Conservation (phyloP, 64 coral and sea anemone species). For the Anthopleura sola region DNA sequence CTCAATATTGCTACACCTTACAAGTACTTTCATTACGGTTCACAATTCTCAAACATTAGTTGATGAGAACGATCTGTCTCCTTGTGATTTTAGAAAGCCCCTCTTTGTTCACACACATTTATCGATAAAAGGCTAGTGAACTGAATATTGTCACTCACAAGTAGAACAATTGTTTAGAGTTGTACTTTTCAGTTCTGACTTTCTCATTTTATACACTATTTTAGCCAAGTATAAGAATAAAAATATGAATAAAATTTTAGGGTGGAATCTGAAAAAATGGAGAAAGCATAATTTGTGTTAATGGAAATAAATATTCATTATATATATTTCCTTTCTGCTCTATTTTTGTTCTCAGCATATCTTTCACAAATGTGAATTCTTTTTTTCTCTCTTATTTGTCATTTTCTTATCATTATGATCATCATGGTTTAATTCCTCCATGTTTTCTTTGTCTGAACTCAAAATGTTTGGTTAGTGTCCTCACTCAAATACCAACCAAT, state of each 20-base stretch:
- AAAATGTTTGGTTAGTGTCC: conserved; percentile 25
- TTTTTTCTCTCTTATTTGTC: neutral
- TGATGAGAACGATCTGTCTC: conserved; percentile 32
- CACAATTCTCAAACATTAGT: conserved; percentile 33
- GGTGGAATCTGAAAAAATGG: neutral
- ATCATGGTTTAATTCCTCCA: neutral
- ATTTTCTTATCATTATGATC: neutral
- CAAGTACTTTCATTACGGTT: conserved; percentile 27
- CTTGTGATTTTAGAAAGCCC: conserved; percentile 27
- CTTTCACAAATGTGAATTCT: neutral
- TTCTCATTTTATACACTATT: neutral
- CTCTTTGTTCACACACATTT: conserved; percentile 4
- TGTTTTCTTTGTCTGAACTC: conserved; percentile 29
- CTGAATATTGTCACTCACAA: conserved; percentile 9
- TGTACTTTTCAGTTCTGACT: neutral
- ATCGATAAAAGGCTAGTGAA: conserved; percentile 5
- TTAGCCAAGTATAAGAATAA: neutral
- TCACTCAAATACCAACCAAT: conserved; percentile 24
- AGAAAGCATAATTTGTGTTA: neutral
- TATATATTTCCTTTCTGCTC: neutral
- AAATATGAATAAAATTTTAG: neutral
- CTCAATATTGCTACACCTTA: conserved; percentile 24
- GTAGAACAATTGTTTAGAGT: neutral
- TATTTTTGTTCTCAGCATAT: neutral
- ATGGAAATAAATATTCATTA: neutral